Evolutionary conservation across 2,113 vertebrate genomes (phyloP).

Genomic region (Rhombomys opimus): DNA sequence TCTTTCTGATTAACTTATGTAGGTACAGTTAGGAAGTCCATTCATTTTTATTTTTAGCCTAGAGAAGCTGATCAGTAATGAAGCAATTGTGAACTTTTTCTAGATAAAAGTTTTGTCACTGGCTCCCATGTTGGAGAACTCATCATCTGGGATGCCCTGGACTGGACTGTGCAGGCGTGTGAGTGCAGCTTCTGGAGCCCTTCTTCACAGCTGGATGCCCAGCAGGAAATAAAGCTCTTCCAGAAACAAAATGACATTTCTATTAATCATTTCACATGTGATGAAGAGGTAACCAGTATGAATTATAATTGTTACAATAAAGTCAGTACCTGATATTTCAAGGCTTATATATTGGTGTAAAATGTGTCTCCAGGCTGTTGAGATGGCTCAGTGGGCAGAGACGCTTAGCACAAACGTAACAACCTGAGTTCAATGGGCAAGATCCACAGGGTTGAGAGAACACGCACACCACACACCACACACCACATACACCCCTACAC

Average conservation of each 20-base stretch:
- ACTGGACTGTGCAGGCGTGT: constrained; percentile 91
- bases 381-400: neutral
- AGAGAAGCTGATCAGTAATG: neutral
- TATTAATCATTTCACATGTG: constrained; percentile 92
- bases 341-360: neutral
- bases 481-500: neutral
- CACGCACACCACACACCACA: neutral
- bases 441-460: neutral
- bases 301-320: constrained; percentile 46
- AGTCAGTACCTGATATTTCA: neutral
- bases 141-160: constrained; percentile 93
- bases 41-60: constrained; percentile 15
- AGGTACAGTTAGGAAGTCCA: neutral
- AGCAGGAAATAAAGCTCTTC: constrained; percentile 92
- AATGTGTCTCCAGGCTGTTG: neutral
- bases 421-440: neutral
- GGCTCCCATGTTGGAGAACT: constrained; percentile 95
- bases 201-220: constrained; percentile 84
- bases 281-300: constrained; percentile 91
- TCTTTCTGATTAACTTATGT: neutral
- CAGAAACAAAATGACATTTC: constrained; percentile 93
- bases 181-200: constrained; percentile 93
- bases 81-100: constrained; percentile 27
- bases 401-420: neutral
- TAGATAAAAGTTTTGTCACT: constrained; percentile 92